Evolutionary conservation across 1,140 invertebrate genomes (phyloP).

Genomic region (Lamellibrachia luymesi): DNA sequence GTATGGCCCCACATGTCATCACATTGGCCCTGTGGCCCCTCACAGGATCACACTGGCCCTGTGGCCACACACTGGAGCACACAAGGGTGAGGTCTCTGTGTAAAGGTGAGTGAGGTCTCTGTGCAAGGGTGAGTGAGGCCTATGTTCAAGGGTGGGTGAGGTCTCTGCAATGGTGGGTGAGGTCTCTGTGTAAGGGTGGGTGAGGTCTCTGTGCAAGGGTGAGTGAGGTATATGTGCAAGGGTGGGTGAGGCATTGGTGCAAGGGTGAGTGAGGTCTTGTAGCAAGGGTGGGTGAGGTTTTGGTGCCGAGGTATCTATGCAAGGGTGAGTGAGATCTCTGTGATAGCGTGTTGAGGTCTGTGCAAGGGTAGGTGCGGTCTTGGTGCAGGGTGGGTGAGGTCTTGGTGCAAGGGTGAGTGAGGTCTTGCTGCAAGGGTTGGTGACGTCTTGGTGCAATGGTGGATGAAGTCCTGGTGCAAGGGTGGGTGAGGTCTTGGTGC

Average conservation of each 20-base stretch:
- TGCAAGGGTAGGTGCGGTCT: neutral
- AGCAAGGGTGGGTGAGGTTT: neutral
- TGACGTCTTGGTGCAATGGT: neutral
- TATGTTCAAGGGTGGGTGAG: neutral
- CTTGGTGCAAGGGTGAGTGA: no score
- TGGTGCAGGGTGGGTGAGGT: neutral
- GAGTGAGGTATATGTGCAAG: neutral
- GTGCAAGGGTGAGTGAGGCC: neutral
- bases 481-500: neutral
- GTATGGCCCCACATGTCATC: no score
- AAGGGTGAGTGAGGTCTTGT: neutral
- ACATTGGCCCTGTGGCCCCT: no score
- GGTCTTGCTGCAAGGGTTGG: neutral
- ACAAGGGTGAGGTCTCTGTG: no score
- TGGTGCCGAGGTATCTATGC: no score
- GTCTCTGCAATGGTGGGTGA: neutral
- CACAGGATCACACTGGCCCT: no score
- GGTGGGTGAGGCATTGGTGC: neutral
- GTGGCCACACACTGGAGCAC: no score
- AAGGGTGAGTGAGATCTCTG: no score
- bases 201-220: neutral
- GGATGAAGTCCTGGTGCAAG: no score
- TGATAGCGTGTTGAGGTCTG: neutral
- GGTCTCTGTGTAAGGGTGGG: neutral
- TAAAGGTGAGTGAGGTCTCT: neutral